Base-by-base conservation (phyloP, 2,888 invertebrate species). In the Nebria salina region DNA sequence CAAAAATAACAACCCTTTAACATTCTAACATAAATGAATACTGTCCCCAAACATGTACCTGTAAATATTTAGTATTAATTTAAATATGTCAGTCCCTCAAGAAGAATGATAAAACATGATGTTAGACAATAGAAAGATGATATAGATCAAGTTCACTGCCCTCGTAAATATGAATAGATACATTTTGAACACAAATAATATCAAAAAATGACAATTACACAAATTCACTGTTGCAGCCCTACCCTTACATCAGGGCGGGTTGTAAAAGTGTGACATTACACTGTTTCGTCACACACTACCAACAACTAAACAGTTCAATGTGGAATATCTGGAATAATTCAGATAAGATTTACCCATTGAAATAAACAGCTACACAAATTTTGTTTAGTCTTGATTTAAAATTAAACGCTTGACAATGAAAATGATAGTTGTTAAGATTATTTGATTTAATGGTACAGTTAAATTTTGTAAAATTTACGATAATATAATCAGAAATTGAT, bases 111-210 rank as follows among this genome's bases (percentile, higher is more conserved):
- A 54, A 54, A 54, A 54, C 54, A 54, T 13, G 54, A 54, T 70
- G 70, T 70, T 70, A 70, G 70, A 70, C 70, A 70, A 73, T 73
- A 41, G 73, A 73, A 34, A n/a, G n/a, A 41, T 41, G 41, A 43
- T 73, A 73, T 13, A 41, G 26, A 43, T 43, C 41, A 41, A 72
- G 79, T 79, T 79, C 75, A 79, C 11, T 75, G 79, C 43, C 74
- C 74, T 74, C 41, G 20, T 15, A 43, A 75, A 75, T 79, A 79
- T 79, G 79, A 74, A 79, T 79, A 79, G 66, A 79, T 79, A 73
- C 79, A 79, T 79, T 79, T 54, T n/a, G 74, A 79, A 79, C 68
- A 79, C 75, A 79, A 79, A 79, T 75, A 54, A 11, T 54, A 79
- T 75, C 70, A 25, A 70, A 70, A 25, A 34, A 65, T 77, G 25